A percentile compares a stretch with the other conserved stretches of the same genome.
phyloP scores from a whole-genome alignment of 2,113 vertebrate species.

The Ursus arctos region DNA sequence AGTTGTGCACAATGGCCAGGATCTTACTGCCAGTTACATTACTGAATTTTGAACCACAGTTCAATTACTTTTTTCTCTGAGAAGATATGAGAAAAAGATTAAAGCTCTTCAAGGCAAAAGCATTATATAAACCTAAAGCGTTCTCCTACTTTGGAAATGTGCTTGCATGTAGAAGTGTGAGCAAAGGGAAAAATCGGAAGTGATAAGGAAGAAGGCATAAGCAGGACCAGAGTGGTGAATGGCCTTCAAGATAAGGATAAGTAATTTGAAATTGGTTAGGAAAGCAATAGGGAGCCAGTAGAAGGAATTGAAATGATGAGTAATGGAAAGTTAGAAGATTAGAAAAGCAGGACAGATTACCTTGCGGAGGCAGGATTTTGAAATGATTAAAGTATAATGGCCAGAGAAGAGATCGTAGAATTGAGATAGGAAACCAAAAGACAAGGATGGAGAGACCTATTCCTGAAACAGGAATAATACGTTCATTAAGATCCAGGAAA shows the following conservation, averaged over 20 bases:
- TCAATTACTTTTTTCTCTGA: neutral
- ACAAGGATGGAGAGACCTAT: conserved; percentile 43
- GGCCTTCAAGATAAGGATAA: conserved; percentile 58
- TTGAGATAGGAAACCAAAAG: conserved; percentile 51
- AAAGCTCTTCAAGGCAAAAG: neutral
- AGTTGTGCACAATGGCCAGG: neutral
- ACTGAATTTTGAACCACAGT: neutral
- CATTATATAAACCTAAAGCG: neutral
- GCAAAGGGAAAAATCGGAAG: neutral
- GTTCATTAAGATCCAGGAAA: neutral
- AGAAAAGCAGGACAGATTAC: conserved; percentile 51
- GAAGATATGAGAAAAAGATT: neutral
- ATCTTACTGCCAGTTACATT: neutral
- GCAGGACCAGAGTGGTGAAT: conserved; percentile 6
- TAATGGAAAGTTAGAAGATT: conserved; percentile 42
- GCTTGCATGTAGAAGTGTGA: neutral
- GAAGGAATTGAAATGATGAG: neutral
- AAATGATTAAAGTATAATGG: conserved; percentile 27
- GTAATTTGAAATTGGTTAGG: conserved; percentile 40
- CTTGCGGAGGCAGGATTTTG: conserved; percentile 18
- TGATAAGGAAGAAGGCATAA: conserved; percentile 31
- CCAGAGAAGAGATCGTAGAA: conserved; percentile 37
- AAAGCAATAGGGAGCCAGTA: neutral
- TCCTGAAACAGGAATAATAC: neutral
- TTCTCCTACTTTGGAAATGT: neutral